phyloP scores from a whole-genome alignment of 2,113 vertebrate genomes.

The Holacanthus passer region DNA sequence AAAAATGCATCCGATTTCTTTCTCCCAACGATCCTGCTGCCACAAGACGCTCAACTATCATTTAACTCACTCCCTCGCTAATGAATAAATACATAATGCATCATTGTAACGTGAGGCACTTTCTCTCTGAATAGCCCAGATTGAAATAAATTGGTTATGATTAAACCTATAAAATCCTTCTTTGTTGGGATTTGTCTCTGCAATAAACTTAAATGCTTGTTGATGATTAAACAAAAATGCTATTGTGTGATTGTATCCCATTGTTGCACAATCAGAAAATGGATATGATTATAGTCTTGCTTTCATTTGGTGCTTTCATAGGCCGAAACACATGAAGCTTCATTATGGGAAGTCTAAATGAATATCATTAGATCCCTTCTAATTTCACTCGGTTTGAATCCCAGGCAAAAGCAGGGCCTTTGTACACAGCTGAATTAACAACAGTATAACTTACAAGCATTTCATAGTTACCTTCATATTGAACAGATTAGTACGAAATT shows the following conservation, averaged over 20 bases:
- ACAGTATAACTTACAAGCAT: neutral
- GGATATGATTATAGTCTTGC: conserved; percentile 21
- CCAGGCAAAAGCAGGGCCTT: conserved; percentile 24
- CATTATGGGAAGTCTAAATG: conserved; percentile 35
- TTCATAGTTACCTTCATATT: neutral
- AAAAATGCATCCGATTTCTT: conserved; percentile 42
- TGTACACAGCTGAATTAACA: conserved; percentile 19
- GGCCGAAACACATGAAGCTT: conserved; percentile 30
- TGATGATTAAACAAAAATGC: conserved; percentile 39
- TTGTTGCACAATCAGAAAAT: conserved; percentile 24
- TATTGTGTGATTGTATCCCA: conserved; percentile 7
- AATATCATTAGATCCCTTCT: conserved; percentile 44
- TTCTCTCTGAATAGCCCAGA: conserved; percentile 37
- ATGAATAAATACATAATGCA: conserved; percentile 61
- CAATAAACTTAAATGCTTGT: conserved; percentile 51
- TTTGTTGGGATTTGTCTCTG: conserved; percentile 31
- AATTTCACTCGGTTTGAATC: conserved; percentile 24
- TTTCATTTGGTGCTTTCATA: conserved; percentile 30
- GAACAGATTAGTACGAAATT: neutral
- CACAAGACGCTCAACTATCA: conserved; percentile 35
- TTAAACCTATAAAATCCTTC: conserved; percentile 33
- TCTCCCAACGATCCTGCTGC: conserved; percentile 26
- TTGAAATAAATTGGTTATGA: conserved; percentile 48
- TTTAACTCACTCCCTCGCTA: conserved; percentile 49
- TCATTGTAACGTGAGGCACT: conserved; percentile 40